Percentiles rank a stretch among this genome's conserved stretches.
These are phyloP conservation scores for Dryas iulia DNA, from an alignment of 1,140 invertebrate genomes.

Conservation along the genomic window DNA sequence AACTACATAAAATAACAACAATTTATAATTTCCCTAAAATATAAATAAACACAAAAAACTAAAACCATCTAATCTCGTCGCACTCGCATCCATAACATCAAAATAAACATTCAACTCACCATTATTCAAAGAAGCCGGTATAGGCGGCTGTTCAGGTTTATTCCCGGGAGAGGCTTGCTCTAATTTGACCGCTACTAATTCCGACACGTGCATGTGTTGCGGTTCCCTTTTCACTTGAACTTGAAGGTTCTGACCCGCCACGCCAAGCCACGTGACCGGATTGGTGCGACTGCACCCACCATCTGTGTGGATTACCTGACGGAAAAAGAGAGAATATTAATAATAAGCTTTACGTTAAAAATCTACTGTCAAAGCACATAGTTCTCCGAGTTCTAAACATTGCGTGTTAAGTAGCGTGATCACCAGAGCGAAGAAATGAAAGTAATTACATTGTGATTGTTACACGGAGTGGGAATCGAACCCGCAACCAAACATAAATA, in stretches of 20 bases:
- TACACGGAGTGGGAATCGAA: too few relatives aligned
- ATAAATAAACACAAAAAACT: too few relatives aligned
- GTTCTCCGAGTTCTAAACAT: too few relatives aligned
- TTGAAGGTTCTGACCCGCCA: slow-evolving; percentile 59
- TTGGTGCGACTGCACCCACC: slow-evolving; percentile 81
- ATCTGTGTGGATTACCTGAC: slow-evolving; percentile 59
- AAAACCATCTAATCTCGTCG: too few relatives aligned
- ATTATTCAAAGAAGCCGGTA: slow-evolving; percentile 70
- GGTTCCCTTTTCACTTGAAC: slow-evolving; percentile 76
- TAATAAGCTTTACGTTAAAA: not conserved
- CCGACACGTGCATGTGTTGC: slow-evolving; percentile 59
- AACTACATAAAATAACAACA: too few relatives aligned
- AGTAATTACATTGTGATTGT: too few relatives aligned
- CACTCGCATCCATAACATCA: too few relatives aligned
- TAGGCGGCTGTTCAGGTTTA: slow-evolving; percentile 55
- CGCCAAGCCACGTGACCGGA: slow-evolving; percentile 80
- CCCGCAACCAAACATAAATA: too few relatives aligned
- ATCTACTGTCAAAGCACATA: too few relatives aligned
- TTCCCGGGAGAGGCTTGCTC: slow-evolving; percentile 73
- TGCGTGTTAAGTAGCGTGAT: too few relatives aligned
- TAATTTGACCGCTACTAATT: slow-evolving; percentile 71
- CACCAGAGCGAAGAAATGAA: too few relatives aligned
- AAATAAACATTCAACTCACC: slow-evolving; percentile 50
- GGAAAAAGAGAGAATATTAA: not conserved
- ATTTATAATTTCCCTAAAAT: too few relatives aligned